A percentile compares a stretch with the other conserved stretches of the same genome.
Conservation (phyloP, 2,888 invertebrate species). For the Rotaria macrura region DNA sequence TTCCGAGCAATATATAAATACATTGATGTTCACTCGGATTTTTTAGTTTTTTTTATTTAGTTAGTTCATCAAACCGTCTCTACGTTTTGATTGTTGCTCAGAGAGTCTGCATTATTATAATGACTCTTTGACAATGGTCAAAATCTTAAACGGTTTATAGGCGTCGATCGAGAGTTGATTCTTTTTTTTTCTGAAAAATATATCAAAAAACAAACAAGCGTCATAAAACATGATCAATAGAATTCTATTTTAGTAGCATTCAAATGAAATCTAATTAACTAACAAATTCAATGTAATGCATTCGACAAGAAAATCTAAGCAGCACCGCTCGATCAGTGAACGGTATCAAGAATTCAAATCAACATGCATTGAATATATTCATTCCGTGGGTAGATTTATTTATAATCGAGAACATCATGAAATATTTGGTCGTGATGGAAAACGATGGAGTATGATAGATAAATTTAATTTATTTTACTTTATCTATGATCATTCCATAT, state of each 20-base stretch:
- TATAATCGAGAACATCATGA: background rate
- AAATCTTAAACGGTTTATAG: background rate
- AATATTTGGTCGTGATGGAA: background rate
- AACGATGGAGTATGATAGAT: background rate
- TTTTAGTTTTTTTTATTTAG: background rate
- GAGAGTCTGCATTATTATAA: background rate
- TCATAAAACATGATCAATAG: no score
- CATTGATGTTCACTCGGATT: background rate
- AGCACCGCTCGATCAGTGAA: background rate
- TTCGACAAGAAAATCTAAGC: background rate
- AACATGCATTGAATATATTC: background rate
- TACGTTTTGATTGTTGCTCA: conserved; percentile 23
- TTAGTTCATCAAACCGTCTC: background rate
- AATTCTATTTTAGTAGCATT: background rate
- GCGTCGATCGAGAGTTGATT: background rate
- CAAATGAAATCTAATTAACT: background rate
- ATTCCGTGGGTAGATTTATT: background rate
- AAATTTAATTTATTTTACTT: background rate
- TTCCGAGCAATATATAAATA: background rate
- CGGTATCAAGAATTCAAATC: background rate
- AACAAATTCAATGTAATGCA: background rate
- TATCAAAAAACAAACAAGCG: no score
- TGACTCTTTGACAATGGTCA: conserved; percentile 22
- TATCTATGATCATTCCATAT: background rate
- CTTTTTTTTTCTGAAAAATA: no score